phyloP scores from a whole-genome alignment of 2,888 invertebrate species.

The Micropterix aruncella region DNA sequence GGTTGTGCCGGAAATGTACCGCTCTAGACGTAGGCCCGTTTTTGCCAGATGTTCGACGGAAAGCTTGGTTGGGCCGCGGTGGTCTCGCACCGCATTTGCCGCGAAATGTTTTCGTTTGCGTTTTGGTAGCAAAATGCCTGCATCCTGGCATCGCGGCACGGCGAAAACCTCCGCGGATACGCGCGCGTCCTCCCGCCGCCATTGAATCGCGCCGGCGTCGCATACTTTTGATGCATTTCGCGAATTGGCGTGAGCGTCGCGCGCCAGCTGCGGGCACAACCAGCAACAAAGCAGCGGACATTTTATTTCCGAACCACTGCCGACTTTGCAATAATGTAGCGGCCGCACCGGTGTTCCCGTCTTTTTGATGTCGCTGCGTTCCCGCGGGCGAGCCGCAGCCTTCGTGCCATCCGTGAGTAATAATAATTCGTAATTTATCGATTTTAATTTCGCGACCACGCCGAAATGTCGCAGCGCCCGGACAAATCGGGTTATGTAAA shows the following conservation, averaged over 20 bases:
- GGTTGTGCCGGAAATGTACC: too few relatives aligned
- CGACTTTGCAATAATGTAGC: conserved; percentile 38
- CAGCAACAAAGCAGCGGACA: conserved; percentile 45
- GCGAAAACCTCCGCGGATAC: too few relatives aligned
- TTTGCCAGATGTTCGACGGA: conserved; percentile 32
- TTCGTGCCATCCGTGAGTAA: conserved; percentile 36
- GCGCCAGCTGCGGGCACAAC: conserved; percentile 42
- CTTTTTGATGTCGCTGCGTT: background rate
- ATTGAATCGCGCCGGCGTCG: too few relatives aligned
- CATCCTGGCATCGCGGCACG: background rate
- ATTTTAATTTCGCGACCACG: background rate
- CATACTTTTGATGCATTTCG: background rate
- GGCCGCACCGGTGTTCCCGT: conserved; percentile 8
- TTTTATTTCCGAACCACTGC: conserved; percentile 41
- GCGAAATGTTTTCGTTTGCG: conserved; percentile 3
- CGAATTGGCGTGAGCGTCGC: conserved; percentile 23
- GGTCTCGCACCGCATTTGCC: conserved; percentile 6
- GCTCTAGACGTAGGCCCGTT: too few relatives aligned
- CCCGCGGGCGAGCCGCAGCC: background rate
- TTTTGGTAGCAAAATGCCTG: background rate
- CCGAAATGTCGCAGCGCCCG: background rate
- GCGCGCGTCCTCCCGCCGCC: too few relatives aligned
- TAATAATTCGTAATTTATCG: too few relatives aligned
- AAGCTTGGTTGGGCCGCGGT: conserved; percentile 8
- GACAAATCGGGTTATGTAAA: background rate